phyloP scores from a whole-genome alignment of 2,888 invertebrate species.

The Dynastes grantii region DNA sequence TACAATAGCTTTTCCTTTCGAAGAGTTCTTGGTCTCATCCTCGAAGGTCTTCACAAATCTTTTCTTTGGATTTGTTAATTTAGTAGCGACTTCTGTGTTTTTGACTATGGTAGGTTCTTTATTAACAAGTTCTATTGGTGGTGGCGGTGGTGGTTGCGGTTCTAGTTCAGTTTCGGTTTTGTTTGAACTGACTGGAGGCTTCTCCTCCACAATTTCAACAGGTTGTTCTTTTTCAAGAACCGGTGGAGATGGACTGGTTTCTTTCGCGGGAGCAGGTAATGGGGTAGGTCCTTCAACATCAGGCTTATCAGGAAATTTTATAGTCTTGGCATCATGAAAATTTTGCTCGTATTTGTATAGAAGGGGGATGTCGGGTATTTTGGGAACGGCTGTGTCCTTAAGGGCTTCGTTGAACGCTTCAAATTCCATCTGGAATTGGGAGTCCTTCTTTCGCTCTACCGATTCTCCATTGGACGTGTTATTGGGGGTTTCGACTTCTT shows the following conservation, averaged over 20 bases:
- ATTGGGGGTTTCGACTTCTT: constrained; percentile 34
- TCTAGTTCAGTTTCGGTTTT: neutral
- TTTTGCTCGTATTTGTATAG: constrained; percentile 65
- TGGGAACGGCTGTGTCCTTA: constrained; percentile 76
- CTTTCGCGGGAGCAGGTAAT: neutral
- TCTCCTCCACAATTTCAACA: neutral
- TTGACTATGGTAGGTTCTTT: constrained; percentile 9
- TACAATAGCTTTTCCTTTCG: constrained; percentile 40
- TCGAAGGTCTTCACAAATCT: constrained; percentile 69
- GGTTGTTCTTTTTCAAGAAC: constrained; percentile 10
- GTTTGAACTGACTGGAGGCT: neutral
- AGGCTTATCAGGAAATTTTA: constrained; percentile 67
- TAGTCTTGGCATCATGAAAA: constrained; percentile 67
- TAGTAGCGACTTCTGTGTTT: constrained; percentile 60
- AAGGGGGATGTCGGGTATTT: constrained; percentile 74
- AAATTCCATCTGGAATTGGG: constrained; percentile 65
- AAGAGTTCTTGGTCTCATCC: constrained; percentile 58
- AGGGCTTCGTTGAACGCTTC: constrained; percentile 77
- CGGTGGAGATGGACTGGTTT: constrained; percentile 11
- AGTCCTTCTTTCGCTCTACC: constrained; percentile 26
- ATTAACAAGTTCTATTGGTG: constrained; percentile 18
- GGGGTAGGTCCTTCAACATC: constrained; percentile 23
- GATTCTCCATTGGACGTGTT: constrained; percentile 7
- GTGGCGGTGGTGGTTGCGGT: constrained; percentile 21
- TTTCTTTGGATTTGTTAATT: constrained; percentile 68